Base-by-base conservation (phyloP, 2,888 invertebrate species). In the Epinotia brunnichana region DNA sequence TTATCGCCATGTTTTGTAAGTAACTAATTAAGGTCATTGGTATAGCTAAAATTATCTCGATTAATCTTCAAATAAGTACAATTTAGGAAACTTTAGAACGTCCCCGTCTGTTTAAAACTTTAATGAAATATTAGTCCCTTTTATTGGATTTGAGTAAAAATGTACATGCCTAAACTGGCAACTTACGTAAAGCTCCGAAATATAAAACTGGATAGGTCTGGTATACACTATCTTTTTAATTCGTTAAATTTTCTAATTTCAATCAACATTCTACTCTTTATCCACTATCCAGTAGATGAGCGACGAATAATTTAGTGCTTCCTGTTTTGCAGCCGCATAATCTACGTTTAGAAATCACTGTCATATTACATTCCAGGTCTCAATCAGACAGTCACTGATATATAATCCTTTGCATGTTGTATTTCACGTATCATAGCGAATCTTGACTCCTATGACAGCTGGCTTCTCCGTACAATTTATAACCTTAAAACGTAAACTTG, bases 1-100 rank as follows among this genome's bases (percentile, higher is more conserved):
- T 35, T 17, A 41, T 29, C 44, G 54, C 56, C 56, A 56, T 56
- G 48, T 59, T 24, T 5, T 1, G 48, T 17, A 59, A 60, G 60
- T 35, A 57, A 29, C 15, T 39, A 11, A 29, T 19, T 39, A 11
- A 44, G 15, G 29, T 56, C 41, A 66, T 56, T 66, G 54, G 66
- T 66, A 56, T 66, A 21, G 13, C 24, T 54, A 21, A 15, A 11
- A 63, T 51, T 53, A 53, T 19, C 13, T 64, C 9, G 35, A 64
- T 39, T 54, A 41, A 4, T 54, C 4, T 54, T 54, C 13, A 53
- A 64, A 19, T 66, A 66, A 66, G 66, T 66, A 48, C 48, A 62
- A 62, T 19, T 17, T 19, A n/a, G 19, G 17, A 19, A 19, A 19
- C 19, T 7, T 19, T 21, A 53, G 10, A 13, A 53, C 2, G 44